Conservation (phyloP, 2,113 vertebrate species). For the Aleadryas rufinucha region DNA sequence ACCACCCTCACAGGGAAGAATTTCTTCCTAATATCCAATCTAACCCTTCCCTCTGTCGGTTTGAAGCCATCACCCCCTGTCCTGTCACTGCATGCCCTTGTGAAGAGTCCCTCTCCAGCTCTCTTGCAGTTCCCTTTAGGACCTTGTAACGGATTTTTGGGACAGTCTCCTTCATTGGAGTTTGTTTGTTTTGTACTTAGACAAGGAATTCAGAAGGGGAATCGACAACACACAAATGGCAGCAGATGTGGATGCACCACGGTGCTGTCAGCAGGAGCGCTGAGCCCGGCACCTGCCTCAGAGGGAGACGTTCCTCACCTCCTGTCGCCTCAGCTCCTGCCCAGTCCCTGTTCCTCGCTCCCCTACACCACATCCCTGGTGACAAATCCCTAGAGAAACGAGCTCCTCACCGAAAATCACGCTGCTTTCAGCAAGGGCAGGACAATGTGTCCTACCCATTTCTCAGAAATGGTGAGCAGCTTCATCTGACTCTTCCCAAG, state of each 20-base stretch:
- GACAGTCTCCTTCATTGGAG: neutral
- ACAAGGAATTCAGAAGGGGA: neutral
- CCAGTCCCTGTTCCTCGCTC: neutral
- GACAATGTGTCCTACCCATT: neutral
- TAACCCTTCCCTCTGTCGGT: neutral
- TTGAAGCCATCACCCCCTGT: neutral
- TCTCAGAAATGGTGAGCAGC: neutral
- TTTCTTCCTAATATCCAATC: neutral
- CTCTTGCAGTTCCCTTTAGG: neutral
- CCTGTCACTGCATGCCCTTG: neutral
- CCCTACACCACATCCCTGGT: neutral
- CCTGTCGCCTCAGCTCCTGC: neutral
- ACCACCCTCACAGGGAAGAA: neutral
- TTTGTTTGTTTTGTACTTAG: neutral
- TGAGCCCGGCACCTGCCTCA: rapidly evolving
- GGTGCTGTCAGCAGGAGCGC: neutral
- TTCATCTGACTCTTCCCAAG: neutral
- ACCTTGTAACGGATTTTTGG: neutral
- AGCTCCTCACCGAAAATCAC: neutral
- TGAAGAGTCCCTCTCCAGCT: neutral
- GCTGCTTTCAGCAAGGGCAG: neutral
- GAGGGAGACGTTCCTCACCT: neutral
- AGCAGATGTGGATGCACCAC: neutral
- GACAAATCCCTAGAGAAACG: rapidly evolving
- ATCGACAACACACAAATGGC: neutral